Conservation (phyloP, 92 coral and sea anemone genomes). For the Isaurus tuberculatus region DNA sequence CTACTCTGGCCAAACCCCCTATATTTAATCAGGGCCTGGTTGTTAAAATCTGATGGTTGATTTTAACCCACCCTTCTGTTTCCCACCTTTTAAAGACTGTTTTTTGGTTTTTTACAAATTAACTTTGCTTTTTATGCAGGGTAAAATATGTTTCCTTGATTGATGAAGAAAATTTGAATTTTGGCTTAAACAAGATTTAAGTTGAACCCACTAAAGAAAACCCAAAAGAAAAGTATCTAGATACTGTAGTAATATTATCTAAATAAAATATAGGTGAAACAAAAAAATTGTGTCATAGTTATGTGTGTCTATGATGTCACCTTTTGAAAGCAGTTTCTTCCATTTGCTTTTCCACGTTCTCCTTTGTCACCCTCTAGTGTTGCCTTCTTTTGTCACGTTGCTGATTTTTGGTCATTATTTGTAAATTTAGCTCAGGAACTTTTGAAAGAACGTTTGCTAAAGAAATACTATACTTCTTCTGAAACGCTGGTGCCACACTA, state of each 20-base stretch:
- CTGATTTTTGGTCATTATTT: conserved; percentile 40
- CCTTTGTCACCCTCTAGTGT: conserved; percentile 36
- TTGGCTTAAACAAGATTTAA: not conserved
- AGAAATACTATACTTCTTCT: conserved; percentile 33
- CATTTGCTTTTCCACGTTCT: conserved; percentile 58
- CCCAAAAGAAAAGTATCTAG: not conserved
- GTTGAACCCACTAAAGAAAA: not conserved
- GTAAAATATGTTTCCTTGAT: not conserved
- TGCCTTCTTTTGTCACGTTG: conserved; percentile 40
- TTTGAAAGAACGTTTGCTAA: conserved; percentile 21
- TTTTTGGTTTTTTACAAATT: too few relatives aligned
- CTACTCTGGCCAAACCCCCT: not conserved
- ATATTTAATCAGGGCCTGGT: not conserved
- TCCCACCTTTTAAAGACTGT: too few relatives aligned
- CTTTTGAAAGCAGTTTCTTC: conserved; percentile 54
- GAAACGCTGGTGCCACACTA: conserved; percentile 36
- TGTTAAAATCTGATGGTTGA: too few relatives aligned
- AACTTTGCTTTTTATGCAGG: not conserved
- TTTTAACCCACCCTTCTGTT: not conserved
- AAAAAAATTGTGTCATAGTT: not conserved
- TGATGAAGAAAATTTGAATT: not conserved
- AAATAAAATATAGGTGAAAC: too few relatives aligned
- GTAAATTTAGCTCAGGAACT: conserved; percentile 42
- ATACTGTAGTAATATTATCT: not conserved
- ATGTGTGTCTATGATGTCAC: not conserved